These are phyloP conservation scores for Sinhomidia bicolor DNA, from an alignment of 2,888 invertebrate species.

Conservation along the genomic window DNA sequence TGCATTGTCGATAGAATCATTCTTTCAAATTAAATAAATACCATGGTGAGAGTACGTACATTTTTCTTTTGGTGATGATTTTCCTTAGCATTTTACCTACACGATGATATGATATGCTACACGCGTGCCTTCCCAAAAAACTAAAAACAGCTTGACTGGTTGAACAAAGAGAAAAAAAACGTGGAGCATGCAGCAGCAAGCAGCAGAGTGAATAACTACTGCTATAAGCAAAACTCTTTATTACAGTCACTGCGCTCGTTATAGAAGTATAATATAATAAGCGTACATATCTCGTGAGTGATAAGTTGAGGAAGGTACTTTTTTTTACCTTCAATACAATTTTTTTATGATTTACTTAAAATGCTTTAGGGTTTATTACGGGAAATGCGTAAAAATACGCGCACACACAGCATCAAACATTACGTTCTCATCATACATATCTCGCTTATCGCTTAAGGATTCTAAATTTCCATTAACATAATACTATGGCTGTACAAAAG, in stretches of 20 bases:
- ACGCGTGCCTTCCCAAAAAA: background rate
- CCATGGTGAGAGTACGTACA: background rate
- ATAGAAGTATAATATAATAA: background rate
- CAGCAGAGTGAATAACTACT: too few species aligned
- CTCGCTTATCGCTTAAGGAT: background rate
- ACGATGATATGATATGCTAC: background rate
- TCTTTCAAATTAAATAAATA: background rate
- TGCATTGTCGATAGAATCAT: background rate
- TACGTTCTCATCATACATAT: background rate
- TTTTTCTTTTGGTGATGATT: background rate
- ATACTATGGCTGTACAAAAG: background rate
- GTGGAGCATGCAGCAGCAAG: background rate
- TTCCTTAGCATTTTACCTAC: background rate
- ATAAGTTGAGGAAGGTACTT: constrained; percentile 17
- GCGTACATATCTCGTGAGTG: background rate
- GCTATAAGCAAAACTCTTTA: background rate
- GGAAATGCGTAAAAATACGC: constrained; percentile 70
- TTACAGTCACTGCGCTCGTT: background rate
- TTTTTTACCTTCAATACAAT: background rate
- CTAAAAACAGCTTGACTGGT: background rate
- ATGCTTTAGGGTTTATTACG: constrained; percentile 60
- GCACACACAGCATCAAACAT: background rate
- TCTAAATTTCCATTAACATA: constrained; percentile 69
- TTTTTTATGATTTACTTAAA: constrained; percentile 44
- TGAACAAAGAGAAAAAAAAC: constrained; percentile 28